Conservation (phyloP, 2,113 vertebrate genomes). For the Holacanthus passer region DNA sequence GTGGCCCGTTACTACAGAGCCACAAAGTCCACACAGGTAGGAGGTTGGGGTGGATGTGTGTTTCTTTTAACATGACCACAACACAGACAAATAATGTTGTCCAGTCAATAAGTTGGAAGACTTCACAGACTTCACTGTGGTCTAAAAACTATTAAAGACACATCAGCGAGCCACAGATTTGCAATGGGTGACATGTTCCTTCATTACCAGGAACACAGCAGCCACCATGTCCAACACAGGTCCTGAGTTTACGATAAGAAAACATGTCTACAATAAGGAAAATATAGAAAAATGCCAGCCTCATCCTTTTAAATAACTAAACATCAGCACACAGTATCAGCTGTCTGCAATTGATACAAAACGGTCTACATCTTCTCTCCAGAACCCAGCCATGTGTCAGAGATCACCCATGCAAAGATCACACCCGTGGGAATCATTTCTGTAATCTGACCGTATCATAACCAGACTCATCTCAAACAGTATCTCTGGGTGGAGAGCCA, state of each 20-base stretch:
- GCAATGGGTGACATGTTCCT: background rate
- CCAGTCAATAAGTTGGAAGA: no score
- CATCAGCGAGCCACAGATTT: background rate
- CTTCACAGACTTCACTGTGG: no score
- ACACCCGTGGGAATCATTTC: background rate
- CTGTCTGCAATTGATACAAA: background rate
- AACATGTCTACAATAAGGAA: no score
- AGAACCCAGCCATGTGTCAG: background rate
- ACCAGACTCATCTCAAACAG: background rate
- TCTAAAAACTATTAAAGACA: no score
- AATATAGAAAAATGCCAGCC: background rate
- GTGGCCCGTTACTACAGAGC: no score
- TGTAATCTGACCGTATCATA: conserved; percentile 2
- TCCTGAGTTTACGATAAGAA: no score
- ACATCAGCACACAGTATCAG: background rate
- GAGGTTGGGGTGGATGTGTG: no score
- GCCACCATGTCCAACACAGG: background rate
- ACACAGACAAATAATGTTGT: no score
- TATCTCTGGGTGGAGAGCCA: conserved; percentile 6
- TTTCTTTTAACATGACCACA: no score
- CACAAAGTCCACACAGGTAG: no score
- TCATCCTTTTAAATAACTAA: background rate
- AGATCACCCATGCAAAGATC: background rate
- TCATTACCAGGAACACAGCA: background rate
- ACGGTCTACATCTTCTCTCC: background rate